These are phyloP conservation scores for Cyprinus carpio DNA, from an alignment of 2,113 vertebrate genomes.

Conservation along the genomic window DNA sequence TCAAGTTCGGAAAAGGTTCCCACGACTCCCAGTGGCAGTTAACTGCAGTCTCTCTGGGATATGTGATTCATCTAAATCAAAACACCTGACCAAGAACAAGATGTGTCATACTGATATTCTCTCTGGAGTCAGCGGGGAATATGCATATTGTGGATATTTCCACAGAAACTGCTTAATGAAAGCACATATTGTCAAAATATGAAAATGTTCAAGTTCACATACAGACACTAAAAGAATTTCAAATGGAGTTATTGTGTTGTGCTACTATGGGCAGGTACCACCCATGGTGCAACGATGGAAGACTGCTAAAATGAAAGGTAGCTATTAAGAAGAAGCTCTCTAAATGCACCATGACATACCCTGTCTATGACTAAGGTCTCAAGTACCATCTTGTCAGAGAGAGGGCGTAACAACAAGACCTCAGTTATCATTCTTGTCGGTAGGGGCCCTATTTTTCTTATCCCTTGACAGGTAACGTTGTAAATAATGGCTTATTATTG, in stretches of 20 bases:
- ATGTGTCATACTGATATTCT: constrained; percentile 69
- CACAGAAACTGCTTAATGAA: background rate
- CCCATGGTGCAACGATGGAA: constrained; percentile 65
- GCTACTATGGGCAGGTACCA: constrained; percentile 54
- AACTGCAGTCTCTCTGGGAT: constrained; percentile 56
- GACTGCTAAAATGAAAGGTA: constrained; percentile 62
- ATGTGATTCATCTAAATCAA: constrained; percentile 69
- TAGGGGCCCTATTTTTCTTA: constrained; percentile 62
- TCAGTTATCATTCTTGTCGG: constrained; percentile 72
- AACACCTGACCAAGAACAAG: constrained; percentile 64
- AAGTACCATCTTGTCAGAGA: constrained; percentile 76
- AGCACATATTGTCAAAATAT: background rate
- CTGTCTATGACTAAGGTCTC: constrained; percentile 58
- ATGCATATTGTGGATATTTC: constrained; percentile 36
- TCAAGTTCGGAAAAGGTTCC: constrained; percentile 58
- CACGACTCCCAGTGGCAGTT: constrained; percentile 57
- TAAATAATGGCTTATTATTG: constrained; percentile 69
- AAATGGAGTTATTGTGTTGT: constrained; percentile 45
- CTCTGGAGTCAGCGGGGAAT: constrained; percentile 62
- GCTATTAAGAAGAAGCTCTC: constrained; percentile 61
- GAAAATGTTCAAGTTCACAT: too few species aligned
- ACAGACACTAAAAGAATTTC: background rate
- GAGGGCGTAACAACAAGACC: constrained; percentile 68
- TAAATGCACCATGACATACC: constrained; percentile 50
- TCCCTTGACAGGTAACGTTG: constrained; percentile 63